Evolutionary conservation across 1,140 invertebrate genomes (phyloP), one percentile per base, ranked within the genome.

Genomic region (Pomacea maculata): DNA sequence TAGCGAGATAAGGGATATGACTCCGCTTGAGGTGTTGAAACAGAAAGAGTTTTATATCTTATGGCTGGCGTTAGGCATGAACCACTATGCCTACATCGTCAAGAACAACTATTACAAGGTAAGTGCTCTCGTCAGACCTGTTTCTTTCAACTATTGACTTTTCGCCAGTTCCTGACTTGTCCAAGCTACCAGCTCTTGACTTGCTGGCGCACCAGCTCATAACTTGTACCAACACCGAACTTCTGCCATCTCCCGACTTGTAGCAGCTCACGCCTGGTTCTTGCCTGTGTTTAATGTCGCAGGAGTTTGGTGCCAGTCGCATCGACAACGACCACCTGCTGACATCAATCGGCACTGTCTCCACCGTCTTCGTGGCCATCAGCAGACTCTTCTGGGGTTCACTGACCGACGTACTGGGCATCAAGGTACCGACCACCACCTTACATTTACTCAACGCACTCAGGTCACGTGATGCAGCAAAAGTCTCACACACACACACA

Each of bases 31-130:
- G 25, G 75, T 78, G 34, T 75, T 83, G 57, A 80, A 76, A 63
- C 55, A n/a, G 65, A 68, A 74, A n/a, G 77, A 81, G 52, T 83
- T 83, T n/a, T 83, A 83, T 63, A 75, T 83, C 8, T 68, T 83
- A 15, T 83, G 82, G 82, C 2, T 81, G n/a, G 73, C 79, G 12
- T 72, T 83, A 25, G 82, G 79, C 52, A 57, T 81, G 17, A 83
- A 83, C 67, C 82, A 83, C 52, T 83, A 83, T 55, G 82, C 79
- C 65, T 83, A 83, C 73, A 80, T 83, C 77, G 81, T 83, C 82
- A 83, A 83, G 63, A 83, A 83, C 65, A 83, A 83, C 68, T 83
- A 81, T 61, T 83, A 83, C 79, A 83, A 83, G 80, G 82, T 78
- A 15, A 71, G 25, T 71, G 17, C 17, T 25, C 25, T 25, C 25